A percentile compares a stretch with the other conserved stretches of the same genome.
Evolutionary conservation across 2,888 invertebrate species (phyloP).

Genomic region (Folsomia manolachei): DNA sequence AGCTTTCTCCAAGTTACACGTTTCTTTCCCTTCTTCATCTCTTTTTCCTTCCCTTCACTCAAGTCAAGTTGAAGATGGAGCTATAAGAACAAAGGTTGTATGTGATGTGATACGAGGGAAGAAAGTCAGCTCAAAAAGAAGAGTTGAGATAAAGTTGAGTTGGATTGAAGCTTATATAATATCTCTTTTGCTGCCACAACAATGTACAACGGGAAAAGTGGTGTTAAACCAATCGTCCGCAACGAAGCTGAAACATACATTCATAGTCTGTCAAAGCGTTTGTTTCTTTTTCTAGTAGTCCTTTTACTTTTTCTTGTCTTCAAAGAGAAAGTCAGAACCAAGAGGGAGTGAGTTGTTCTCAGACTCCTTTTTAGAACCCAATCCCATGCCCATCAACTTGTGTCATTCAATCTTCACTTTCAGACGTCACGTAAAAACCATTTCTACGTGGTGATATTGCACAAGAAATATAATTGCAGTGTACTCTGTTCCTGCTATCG

Average conservation of each 20-base stretch:
- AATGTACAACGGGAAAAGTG: no score
- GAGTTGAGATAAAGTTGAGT: not conserved
- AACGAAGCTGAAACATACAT: conserved; percentile 15
- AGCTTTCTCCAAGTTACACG: no score
- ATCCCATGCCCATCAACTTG: not conserved
- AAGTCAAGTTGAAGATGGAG: no score
- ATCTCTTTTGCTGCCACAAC: no score
- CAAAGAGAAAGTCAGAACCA: no score
- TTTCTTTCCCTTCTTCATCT: no score
- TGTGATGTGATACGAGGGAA: not conserved
- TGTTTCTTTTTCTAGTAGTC: not conserved
- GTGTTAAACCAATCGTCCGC: conserved; percentile 16
- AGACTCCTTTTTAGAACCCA: not conserved
- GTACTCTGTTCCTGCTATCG: no score
- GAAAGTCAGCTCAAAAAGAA: not conserved
- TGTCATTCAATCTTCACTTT: not conserved
- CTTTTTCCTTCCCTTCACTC: no score
- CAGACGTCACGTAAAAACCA: not conserved
- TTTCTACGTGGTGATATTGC: not conserved
- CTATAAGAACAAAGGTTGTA: no score
- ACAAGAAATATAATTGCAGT: not conserved
- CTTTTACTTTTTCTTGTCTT: not conserved
- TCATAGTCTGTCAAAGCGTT: not conserved
- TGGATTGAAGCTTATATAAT: no score
- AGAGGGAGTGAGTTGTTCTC: not conserved